phyloP scores from a whole-genome alignment of 2,888 invertebrate genomes.

The Phragmatobia fuliginosa region DNA sequence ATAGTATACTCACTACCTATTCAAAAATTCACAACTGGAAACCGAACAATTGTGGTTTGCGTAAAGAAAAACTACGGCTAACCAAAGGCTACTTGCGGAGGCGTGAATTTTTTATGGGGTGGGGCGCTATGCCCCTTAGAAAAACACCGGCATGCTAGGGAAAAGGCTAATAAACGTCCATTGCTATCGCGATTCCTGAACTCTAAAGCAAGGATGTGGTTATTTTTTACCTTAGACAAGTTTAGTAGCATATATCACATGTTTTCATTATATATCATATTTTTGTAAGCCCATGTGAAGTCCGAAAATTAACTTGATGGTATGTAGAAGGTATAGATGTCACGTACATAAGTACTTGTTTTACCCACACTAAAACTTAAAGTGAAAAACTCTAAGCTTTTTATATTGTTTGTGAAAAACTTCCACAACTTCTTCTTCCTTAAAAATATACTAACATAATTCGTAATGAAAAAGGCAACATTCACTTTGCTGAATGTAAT shows the following conservation, averaged over 20 bases:
- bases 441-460: background rate
- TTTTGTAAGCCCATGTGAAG: too few species aligned
- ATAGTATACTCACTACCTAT: constrained; percentile 40
- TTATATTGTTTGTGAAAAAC: too few species aligned
- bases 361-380: too few species aligned
- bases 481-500: background rate
- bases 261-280: too few species aligned
- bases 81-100: constrained; percentile 64
- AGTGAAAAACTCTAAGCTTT: too few species aligned
- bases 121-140: constrained; percentile 73
- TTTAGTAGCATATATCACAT: background rate
- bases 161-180: constrained; percentile 79
- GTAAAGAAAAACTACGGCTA: constrained; percentile 68
- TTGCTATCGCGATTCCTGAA: constrained; percentile 41
- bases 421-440: too few species aligned
- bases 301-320: too few species aligned
- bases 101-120: constrained; percentile 81
- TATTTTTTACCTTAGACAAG: background rate
- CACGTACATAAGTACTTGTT: too few species aligned
- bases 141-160: constrained; percentile 78
- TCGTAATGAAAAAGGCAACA: background rate
- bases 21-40: constrained; percentile 67
- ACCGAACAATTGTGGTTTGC: constrained; percentile 39
- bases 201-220: constrained; percentile 47
- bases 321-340: too few species aligned